These are phyloP conservation scores for Darevskia nairensis DNA, from an alignment of 2,797 vertebrate genomes.

Conservation along the genomic window DNA sequence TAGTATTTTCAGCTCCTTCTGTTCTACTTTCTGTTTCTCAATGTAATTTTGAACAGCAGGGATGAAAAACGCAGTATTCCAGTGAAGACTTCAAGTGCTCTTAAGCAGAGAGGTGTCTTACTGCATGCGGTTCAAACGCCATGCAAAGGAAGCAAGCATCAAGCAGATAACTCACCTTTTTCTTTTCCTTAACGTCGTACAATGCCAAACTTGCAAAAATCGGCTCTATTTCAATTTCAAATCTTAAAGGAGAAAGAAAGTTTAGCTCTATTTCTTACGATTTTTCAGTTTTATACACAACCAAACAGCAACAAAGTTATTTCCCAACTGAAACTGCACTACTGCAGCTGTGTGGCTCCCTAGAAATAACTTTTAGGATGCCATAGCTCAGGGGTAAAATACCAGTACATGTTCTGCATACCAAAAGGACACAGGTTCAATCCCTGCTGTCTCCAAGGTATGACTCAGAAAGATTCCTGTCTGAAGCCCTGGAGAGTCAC, in stretches of 20 bases:
- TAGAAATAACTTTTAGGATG: neutral
- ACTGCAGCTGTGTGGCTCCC: neutral
- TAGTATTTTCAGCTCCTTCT: neutral
- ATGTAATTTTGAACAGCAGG: neutral
- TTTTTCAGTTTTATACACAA: neutral
- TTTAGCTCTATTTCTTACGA: neutral
- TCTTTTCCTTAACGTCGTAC: slow-evolving; percentile 99
- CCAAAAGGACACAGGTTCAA: no score
- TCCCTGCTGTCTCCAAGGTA: no score
- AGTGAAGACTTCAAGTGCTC: neutral
- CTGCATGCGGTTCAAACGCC: neutral
- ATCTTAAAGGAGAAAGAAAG: slow-evolving; percentile 80
- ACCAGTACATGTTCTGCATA: no score
- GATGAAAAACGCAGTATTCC: slow-evolving; percentile 14
- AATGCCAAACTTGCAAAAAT: slow-evolving; percentile 99
- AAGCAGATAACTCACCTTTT: slow-evolving; percentile 88
- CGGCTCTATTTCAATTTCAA: slow-evolving; percentile 99
- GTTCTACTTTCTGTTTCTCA: neutral
- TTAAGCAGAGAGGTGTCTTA: neutral
- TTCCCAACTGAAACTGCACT: neutral
- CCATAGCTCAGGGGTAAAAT: no score
- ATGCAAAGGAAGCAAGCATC: slow-evolving; percentile 41
- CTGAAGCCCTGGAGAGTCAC: no score
- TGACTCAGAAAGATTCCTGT: no score
- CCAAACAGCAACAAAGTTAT: neutral